These are phyloP conservation scores for Chaunax sp. DNA, from an alignment of 2,797 vertebrate genomes.

Conservation along the genomic window DNA sequence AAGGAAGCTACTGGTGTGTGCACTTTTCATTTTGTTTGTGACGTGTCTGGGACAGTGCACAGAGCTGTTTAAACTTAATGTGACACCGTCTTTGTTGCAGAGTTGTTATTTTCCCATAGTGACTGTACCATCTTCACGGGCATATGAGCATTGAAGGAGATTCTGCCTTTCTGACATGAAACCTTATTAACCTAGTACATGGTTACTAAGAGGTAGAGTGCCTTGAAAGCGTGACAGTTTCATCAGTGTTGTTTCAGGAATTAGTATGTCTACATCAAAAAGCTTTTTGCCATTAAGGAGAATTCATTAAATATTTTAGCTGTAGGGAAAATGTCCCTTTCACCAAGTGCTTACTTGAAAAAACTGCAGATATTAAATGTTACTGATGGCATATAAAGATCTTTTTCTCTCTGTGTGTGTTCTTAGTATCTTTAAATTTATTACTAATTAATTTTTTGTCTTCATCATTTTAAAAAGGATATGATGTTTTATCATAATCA, in stretches of 20 bases:
- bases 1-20: no score
- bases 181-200: conserved; percentile 90
- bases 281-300: conserved; percentile 94
- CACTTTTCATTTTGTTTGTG: conserved; percentile 17
- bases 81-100: conserved; percentile 21
- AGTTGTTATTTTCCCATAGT: conserved; percentile 11
- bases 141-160: conserved; percentile 41
- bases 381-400: conserved; percentile 74
- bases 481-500: conserved; percentile 72
- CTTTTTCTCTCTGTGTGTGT: conserved; percentile 72
- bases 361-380: conserved; percentile 76
- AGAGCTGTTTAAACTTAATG: conserved; percentile 2
- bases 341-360: conserved; percentile 71
- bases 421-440: conserved; percentile 74
- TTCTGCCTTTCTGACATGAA: conserved; percentile 83
- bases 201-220: conserved; percentile 94
- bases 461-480: conserved; percentile 68
- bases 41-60: not conserved
- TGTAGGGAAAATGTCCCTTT: conserved; percentile 88
- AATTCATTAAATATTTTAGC: conserved; percentile 95
- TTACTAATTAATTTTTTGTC: conserved; percentile 78
- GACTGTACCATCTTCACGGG: conserved; percentile 9
- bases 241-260: conserved; percentile 96
- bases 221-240: conserved; percentile 97
- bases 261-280: conserved; percentile 99